phyloP scores from a whole-genome alignment of 1,140 invertebrate species.

The Frieseomelitta varia region DNA sequence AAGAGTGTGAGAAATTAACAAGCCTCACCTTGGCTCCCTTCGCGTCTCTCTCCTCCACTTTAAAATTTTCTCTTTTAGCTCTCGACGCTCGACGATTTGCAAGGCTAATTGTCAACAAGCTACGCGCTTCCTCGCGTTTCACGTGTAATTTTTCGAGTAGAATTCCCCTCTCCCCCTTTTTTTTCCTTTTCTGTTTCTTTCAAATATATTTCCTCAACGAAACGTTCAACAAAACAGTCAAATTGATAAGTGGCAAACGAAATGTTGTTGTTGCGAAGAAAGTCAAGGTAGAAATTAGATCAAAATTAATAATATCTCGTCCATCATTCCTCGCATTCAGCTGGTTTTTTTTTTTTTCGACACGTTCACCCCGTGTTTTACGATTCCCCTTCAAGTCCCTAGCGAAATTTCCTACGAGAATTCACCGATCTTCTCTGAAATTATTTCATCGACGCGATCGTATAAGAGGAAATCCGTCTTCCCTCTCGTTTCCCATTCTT shows the following conservation, averaged over 20 bases:
- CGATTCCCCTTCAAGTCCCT: no score
- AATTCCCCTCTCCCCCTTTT: not conserved
- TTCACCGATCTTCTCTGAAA: not conserved
- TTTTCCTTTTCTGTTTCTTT: not conserved
- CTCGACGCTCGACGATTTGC: not conserved
- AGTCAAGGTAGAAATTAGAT: constrained; percentile 31
- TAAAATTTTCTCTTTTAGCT: not conserved
- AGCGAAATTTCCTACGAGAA: constrained; percentile 19
- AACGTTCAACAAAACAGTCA: no score
- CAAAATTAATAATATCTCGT: not conserved
- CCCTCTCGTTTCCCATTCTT: not conserved
- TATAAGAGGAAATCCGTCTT: constrained; percentile 41
- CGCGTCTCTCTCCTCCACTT: constrained; percentile 27
- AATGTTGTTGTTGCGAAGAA: constrained; percentile 7
- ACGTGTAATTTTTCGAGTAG: not conserved
- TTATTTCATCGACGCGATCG: constrained; percentile 2
- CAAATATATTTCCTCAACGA: not conserved
- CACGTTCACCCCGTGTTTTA: not conserved
- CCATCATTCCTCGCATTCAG: not conserved
- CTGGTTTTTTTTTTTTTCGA: not conserved
- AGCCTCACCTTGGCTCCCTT: constrained; percentile 41
- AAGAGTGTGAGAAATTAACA: constrained; percentile 64
- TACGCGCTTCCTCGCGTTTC: no score
- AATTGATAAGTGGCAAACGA: not conserved
- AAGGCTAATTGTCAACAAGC: not conserved